A percentile compares a stretch with the other conserved stretches of the same genome.
Conservation (phyloP, 2,888 invertebrate species). For the Trisateles emortualis region DNA sequence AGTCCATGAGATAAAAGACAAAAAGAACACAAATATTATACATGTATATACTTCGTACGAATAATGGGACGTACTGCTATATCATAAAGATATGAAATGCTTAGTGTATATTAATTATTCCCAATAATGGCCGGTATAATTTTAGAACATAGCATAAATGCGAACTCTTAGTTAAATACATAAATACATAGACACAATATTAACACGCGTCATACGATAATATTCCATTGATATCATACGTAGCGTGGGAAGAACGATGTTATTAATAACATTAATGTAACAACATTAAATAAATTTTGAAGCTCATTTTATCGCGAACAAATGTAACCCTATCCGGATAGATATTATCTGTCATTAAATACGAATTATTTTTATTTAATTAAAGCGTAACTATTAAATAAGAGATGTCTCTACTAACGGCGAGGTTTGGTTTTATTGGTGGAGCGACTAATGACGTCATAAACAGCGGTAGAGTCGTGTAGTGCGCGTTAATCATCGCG, state of each 20-base stretch:
- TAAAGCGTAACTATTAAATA: conserved; percentile 5
- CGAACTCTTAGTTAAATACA: too few relatives aligned
- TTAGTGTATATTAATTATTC: too few relatives aligned
- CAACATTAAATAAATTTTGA: conserved; percentile 3
- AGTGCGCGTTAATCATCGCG: conserved; percentile 7
- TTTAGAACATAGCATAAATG: too few relatives aligned
- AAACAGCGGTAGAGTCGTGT: neutral
- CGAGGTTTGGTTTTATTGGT: conserved; percentile 8
- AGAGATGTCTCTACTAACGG: conserved; percentile 13
- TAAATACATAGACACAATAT: too few relatives aligned
- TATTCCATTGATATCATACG: conserved; percentile 2
- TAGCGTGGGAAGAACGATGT: neutral
- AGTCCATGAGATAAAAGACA: neutral
- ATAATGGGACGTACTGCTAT: too few relatives aligned
- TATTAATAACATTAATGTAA: neutral
- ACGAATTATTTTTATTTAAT: conserved; percentile 12
- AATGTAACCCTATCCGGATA: conserved; percentile 5
- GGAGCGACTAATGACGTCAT: conserved; percentile 5
- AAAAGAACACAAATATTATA: neutral
- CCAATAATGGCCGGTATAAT: too few relatives aligned
- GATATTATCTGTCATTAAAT: conserved; percentile 7
- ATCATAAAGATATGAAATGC: too few relatives aligned
- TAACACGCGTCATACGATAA: neutral
- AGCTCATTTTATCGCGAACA: conserved; percentile 4
- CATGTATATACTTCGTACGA: too few relatives aligned